Evolutionary conservation across 2,797 vertebrate species (phyloP), one percentile per base, ranked within the genome.

Genomic region (Neosalanx taihuensis): DNA sequence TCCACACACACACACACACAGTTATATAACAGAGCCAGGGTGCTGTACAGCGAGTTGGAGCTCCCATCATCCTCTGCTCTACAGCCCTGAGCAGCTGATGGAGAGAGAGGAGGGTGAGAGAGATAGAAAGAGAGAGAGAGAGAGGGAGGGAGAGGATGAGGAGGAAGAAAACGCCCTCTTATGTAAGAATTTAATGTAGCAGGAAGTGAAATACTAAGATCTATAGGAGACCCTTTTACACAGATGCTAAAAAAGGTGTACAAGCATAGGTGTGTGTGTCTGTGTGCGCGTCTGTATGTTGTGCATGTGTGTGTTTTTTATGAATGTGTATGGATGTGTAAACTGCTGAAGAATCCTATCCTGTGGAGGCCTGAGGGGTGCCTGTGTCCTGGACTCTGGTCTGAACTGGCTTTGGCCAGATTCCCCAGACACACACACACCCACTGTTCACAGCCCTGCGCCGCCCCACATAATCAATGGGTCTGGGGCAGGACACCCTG

Each of bases 1-100:
- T 3, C 15, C 59, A 61, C 23, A 26, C 15, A 30, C 30, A 15
- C 30, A 83, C 87, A 88, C 86, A 78, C 85, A 72, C 84, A 72
- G 86, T 91, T 91, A 91, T 83, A 85, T 91, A 92, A 92, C 85
- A 81, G 88, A 89, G 87, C 87, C 86, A 89, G 90, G 87, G 86
- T 87, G 78, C 87, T 80, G 83, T 87, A 72, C 86, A 91, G 89
- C 79, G 80, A 84, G 89, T 86, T 79, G 83, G 86, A 87, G 86
- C 88, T 91, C 86, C 89, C 90, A 89, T 89, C 88, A 89, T 88
- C 85, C 87, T 79, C 80, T 84, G 83, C 89, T 88, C 83, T 78
- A 75, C 83, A 81, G 87, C 77, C 73, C 87, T 80, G 78, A 89
- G 87, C 85, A 88, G 87, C 85, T 70, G 80, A 18, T 10, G 37